Percentiles rank a stretch among this genome's conserved stretches.
These are phyloP conservation scores for Mobula birostris DNA, from an alignment of 2,113 vertebrate genomes.

Conservation along the genomic window DNA sequence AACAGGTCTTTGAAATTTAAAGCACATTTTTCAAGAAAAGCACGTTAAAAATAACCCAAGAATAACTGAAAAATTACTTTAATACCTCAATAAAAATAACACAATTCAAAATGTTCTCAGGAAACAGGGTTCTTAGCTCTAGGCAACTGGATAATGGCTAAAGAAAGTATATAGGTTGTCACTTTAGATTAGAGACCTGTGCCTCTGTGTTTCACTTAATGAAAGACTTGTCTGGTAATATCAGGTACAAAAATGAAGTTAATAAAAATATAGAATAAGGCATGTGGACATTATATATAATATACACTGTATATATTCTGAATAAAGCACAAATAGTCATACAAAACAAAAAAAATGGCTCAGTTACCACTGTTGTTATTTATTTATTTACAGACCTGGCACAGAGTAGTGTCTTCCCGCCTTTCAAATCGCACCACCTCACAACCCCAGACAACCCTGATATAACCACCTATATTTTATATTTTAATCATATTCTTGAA, in stretches of 20 bases:
- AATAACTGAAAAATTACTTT: constrained; percentile 96
- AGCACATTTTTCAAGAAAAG: constrained; percentile 3
- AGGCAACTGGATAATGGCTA: constrained; percentile 91
- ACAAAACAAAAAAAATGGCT: constrained; percentile 60
- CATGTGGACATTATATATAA: constrained; percentile 56
- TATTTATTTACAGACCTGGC: too few relatives aligned
- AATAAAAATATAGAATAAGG: constrained; percentile 83
- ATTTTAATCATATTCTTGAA: constrained; percentile 37
- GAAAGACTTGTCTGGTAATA: constrained; percentile 87
- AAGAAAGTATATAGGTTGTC: constrained; percentile 93
- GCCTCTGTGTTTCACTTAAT: constrained; percentile 80
- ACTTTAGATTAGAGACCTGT: constrained; percentile 91
- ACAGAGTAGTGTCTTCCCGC: too few relatives aligned
- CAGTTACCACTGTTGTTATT: constrained; percentile 58
- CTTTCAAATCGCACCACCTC: too few relatives aligned
- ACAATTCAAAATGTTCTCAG: constrained; percentile 95
- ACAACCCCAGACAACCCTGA: too few relatives aligned
- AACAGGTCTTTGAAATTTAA: not conserved
- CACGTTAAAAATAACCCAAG: not conserved
- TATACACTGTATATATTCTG: constrained; percentile 44
- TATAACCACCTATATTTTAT: constrained; percentile 50
- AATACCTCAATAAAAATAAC: constrained; percentile 99
- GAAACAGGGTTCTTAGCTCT: constrained; percentile 81
- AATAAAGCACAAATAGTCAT: constrained; percentile 55
- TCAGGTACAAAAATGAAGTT: constrained; percentile 92